Evolutionary conservation across 2,797 vertebrate genomes (phyloP).

Genomic region (Cichlasoma orientale): DNA sequence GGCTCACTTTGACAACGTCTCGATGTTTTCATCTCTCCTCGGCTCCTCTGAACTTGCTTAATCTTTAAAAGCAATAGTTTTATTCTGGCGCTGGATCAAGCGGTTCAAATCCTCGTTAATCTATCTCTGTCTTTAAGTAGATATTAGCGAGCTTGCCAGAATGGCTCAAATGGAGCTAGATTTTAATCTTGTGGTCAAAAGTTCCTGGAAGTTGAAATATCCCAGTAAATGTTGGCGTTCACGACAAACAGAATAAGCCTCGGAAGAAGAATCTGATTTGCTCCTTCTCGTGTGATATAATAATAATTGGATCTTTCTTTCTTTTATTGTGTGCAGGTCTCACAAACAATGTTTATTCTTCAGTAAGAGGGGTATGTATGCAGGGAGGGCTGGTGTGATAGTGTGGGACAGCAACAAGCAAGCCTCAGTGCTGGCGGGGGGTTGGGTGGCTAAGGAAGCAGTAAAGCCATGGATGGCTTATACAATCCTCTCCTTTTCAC

Average conservation of each 20-base stretch:
- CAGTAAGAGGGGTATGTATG: slow-evolving; percentile 13
- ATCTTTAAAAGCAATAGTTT: slow-evolving; percentile 32
- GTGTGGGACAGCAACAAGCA: slow-evolving; percentile 40
- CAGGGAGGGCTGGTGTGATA: slow-evolving; percentile 19
- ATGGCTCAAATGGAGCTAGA: background rate
- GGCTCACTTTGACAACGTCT: slow-evolving; percentile 26
- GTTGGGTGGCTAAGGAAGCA: slow-evolving; percentile 42
- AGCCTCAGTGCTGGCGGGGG: slow-evolving; percentile 34
- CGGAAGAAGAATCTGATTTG: slow-evolving; percentile 4
- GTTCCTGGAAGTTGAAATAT: slow-evolving; percentile 11
- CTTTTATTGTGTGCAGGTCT: slow-evolving; percentile 22
- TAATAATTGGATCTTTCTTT: background rate
- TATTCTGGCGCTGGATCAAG: slow-evolving; percentile 12
- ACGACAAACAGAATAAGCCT: background rate
- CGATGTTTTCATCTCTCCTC: slow-evolving; percentile 28
- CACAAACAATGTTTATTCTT: slow-evolving; percentile 53
- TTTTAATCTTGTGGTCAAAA: slow-evolving; percentile 12
- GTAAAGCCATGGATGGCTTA: slow-evolving; percentile 51
- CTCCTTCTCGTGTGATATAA: background rate
- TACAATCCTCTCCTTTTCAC: slow-evolving; percentile 49
- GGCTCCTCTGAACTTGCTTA: slow-evolving; percentile 3
- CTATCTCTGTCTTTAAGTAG: slow-evolving; percentile 4
- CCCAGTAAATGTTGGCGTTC: slow-evolving; percentile 2
- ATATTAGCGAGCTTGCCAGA: background rate
- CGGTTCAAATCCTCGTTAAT: slow-evolving; percentile 9